A percentile compares a stretch with the other conserved stretches of the same genome.
Conservation (phyloP, 2,113 vertebrate species). For the Hystrix brachyura region DNA sequence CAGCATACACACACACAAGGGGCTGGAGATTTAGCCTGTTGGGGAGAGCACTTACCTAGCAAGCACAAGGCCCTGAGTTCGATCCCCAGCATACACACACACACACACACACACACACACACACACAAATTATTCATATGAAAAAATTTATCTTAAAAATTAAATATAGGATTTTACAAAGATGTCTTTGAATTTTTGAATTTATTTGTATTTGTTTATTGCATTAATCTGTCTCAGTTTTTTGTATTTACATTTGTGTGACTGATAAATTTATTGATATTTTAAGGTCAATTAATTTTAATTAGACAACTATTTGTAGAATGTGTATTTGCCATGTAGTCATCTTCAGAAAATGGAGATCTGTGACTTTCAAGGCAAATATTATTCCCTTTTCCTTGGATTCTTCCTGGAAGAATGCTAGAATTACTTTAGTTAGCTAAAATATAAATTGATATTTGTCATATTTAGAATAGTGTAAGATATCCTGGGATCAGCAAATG, state of each 20-base stretch:
- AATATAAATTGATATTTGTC: neutral
- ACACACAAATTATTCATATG: neutral
- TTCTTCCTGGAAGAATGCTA: neutral
- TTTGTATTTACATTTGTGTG: neutral
- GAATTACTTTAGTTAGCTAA: neutral
- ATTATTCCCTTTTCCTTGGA: neutral
- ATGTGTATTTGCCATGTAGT: neutral
- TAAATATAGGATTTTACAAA: neutral
- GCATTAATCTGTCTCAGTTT: neutral
- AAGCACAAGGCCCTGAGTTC: too few relatives aligned
- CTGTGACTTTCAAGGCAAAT: neutral
- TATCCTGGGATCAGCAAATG: neutral
- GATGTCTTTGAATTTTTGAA: neutral
- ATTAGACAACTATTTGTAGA: neutral
- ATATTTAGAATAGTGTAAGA: neutral
- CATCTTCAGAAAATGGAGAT: neutral
- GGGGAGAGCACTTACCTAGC: too few relatives aligned
- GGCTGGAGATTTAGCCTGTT: too few relatives aligned
- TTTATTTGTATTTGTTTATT: neutral
- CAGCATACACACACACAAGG: too few relatives aligned
- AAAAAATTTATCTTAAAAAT: neutral
- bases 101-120: too few relatives aligned
- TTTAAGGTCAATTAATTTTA: neutral
- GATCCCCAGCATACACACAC: too few relatives aligned
- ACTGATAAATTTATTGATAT: neutral